phyloP scores from a whole-genome alignment of 1,140 invertebrate species.

The Temnothorax curvispinosus region DNA sequence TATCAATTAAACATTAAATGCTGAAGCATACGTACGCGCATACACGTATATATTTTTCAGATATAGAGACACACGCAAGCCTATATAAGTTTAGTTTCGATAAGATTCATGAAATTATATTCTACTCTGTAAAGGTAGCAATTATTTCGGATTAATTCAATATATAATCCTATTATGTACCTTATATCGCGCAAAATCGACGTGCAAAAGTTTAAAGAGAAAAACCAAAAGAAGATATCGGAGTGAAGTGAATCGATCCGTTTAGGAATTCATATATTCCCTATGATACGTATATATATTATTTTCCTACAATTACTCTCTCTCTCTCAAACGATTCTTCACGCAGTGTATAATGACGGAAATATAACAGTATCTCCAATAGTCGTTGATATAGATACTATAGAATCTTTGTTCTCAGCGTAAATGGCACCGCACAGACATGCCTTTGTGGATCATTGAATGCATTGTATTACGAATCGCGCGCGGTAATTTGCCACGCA shows the following conservation, averaged over 20 bases:
- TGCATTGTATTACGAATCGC: background rate
- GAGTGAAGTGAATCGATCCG: background rate
- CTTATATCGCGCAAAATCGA: background rate
- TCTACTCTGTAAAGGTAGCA: background rate
- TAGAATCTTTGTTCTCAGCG: background rate
- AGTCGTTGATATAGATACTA: background rate
- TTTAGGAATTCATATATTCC: background rate
- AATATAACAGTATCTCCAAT: background rate
- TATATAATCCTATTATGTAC: slow-evolving; percentile 14
- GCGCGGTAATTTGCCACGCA: background rate
- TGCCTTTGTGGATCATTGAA: background rate
- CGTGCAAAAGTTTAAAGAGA: background rate
- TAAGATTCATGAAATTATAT: slow-evolving; percentile 26
- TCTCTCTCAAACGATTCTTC: slow-evolving; percentile 10
- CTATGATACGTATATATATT: background rate
- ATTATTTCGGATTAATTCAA: background rate
- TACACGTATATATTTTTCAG: background rate
- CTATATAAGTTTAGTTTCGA: background rate
- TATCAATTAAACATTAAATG: slow-evolving; percentile 18
- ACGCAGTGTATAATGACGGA: slow-evolving; percentile 4
- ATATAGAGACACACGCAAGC: slow-evolving; percentile 29
- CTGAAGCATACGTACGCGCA: background rate
- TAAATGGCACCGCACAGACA: slow-evolving; percentile 6
- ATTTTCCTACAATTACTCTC: slow-evolving; percentile 7
- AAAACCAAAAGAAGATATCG: background rate